A percentile compares a stretch with the other conserved stretches of the same genome.
Conservation (phyloP, 2,113 vertebrate species). For the Raphicerus campestris region DNA sequence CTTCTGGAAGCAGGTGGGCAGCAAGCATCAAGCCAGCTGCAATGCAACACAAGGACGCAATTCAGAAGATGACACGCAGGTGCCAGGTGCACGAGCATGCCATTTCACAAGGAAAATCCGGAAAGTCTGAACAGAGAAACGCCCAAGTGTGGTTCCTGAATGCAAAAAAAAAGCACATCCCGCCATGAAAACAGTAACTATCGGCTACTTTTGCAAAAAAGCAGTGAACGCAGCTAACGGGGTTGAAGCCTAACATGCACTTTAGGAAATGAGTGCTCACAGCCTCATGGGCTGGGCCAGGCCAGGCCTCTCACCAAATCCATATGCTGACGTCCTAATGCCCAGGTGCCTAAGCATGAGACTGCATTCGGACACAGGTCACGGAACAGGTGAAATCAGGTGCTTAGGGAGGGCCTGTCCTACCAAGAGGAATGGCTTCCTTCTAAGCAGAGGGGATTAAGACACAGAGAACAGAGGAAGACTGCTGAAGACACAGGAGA, state of each 20-base stretch:
- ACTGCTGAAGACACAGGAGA: not conserved
- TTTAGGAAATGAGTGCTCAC: not conserved
- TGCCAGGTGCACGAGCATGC: not conserved
- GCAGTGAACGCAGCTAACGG: not conserved
- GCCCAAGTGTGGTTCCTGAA: not conserved
- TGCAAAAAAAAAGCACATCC: not conserved
- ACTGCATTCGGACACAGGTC: not conserved
- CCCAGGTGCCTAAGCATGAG: not conserved
- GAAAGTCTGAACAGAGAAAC: not conserved
- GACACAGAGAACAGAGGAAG: not conserved
- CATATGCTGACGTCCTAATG: not conserved
- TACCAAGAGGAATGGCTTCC: not conserved
- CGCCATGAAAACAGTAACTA: not conserved
- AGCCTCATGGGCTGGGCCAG: not conserved
- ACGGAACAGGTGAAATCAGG: not conserved
- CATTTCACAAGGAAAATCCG: not conserved
- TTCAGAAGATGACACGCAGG: not conserved
- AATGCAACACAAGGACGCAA: not conserved
- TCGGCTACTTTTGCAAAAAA: not conserved
- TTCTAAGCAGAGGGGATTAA: not conserved
- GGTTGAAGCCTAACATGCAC: no score
- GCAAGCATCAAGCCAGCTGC: not conserved
- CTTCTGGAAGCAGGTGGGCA: not conserved
- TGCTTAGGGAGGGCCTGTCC: not conserved
- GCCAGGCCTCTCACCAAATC: not conserved